Conservation (phyloP, 30 jellyfish, hydroid and myxozoan genomes). For the Rhopilema esculentum region DNA sequence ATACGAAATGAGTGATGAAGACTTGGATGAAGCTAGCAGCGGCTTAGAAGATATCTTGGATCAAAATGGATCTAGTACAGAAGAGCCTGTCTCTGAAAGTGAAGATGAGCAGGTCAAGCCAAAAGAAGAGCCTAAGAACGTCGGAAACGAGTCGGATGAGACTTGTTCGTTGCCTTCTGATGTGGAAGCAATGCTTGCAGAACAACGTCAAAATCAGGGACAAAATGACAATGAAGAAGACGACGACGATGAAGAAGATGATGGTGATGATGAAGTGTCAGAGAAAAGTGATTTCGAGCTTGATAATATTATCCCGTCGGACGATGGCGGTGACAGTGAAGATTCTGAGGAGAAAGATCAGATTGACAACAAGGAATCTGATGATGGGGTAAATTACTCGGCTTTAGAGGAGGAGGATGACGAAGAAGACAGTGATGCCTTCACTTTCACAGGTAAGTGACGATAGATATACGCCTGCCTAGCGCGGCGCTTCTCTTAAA, state of each 20-base stretch:
- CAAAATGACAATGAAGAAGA: slow-evolving; percentile 57
- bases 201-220: slow-evolving; percentile 13
- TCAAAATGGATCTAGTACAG: slow-evolving; percentile 1
- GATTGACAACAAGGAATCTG: slow-evolving; percentile 10
- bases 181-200: slow-evolving; percentile 27
- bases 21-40: slow-evolving; percentile 35
- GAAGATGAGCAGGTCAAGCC: slow-evolving; percentile 28
- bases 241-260: slow-evolving; percentile 43
- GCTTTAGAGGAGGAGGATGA: slow-evolving; percentile 45
- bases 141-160: slow-evolving; percentile 8
- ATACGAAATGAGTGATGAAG: slow-evolving; percentile 70
- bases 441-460: slow-evolving; percentile 57
- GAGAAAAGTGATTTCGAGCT: slow-evolving; percentile 24
- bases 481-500: neutral
- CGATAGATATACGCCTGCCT: neutral
- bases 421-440: slow-evolving; percentile 52
- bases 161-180: slow-evolving; percentile 35
- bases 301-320: slow-evolving; percentile 25
- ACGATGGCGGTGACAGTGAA: slow-evolving; percentile 40
- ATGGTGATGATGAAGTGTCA: slow-evolving; percentile 14
- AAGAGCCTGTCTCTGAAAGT: slow-evolving; percentile 4
- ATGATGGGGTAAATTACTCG: slow-evolving; percentile 52
- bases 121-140: slow-evolving; percentile 5
- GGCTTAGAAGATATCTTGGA: slow-evolving; percentile 47
- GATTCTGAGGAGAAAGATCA: neutral